Evolutionary conservation across 2,113 vertebrate species (phyloP), one percentile per base, ranked within the genome.

Genomic region (Sardina pilchardus): DNA sequence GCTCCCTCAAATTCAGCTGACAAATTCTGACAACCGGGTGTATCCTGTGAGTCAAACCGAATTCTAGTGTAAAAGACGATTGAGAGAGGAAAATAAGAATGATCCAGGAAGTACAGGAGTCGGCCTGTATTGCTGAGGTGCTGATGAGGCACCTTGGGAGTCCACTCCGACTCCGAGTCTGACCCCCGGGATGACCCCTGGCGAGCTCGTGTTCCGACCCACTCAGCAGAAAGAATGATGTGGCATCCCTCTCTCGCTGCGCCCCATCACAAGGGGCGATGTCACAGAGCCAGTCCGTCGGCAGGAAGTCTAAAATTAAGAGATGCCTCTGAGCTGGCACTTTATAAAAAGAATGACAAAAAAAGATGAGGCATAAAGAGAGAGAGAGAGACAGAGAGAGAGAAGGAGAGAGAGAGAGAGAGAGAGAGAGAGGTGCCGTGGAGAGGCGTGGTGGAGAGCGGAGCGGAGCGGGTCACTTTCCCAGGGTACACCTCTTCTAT

Each of bases 401-500:
- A 67, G 63, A 30, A 26, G 30, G 26, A 67, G 63, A 30, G 63
- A 67, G 6, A 67, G 63, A 67, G 24, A 67, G 63, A 30, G 63
- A 67, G 63, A 67, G 63, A 67, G 63, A 67, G 63, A 12, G 63
- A 26, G 63, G n/a, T 67, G 63, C 63, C 26, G 26, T 71, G 63
- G 9, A 30, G 63, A 71, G 63, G 63, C 63, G 63, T 71, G 63
- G 63, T 71, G 63, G 63, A 30, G 63, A 30, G 86, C 86, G 89
- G 87, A 87, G 86, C 12, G 56, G 81, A 56, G 80, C 43, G 83
- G 88, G 87, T 90, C 90, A 89, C 83, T 89, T 91, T 92, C 90
- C 87, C 90, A 90, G 89, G 87, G 85, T 88, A 85, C 82, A 86
- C 85, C 39, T 87, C 85, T 86, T 87, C 89, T 90, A 89, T 91